Evolutionary conservation across 1,140 invertebrate genomes (phyloP).

Genomic region (Drosophila saltans): DNA sequence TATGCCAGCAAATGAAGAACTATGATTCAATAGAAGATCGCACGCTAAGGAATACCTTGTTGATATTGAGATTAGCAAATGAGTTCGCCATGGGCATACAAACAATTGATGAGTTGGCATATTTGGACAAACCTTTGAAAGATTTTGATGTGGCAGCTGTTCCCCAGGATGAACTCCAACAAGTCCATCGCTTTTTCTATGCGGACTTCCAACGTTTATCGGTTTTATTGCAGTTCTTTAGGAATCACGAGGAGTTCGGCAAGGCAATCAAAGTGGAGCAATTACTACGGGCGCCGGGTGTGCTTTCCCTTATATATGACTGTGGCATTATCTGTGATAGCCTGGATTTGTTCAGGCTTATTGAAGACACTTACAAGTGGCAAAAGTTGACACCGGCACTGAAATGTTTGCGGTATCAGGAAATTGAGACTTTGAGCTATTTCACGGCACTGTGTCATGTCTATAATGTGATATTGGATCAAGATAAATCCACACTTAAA

Average conservation of each 20-base stretch:
- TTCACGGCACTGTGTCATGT: constrained; percentile 57
- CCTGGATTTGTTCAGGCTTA: constrained; percentile 43
- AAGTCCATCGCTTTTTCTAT: constrained; percentile 70
- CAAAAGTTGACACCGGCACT: constrained; percentile 57
- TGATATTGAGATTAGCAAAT: constrained; percentile 68
- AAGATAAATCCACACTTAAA: constrained; percentile 38
- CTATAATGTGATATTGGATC: constrained; percentile 62
- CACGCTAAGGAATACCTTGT: constrained; percentile 60
- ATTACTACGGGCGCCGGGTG: constrained; percentile 49
- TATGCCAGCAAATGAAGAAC: constrained; percentile 56
- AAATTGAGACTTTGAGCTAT: constrained; percentile 63
- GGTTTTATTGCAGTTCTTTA: constrained; percentile 57
- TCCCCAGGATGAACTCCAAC: constrained; percentile 38
- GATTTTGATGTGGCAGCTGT: constrained; percentile 47
- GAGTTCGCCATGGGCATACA: constrained; percentile 61
- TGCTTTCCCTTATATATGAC: constrained; percentile 62
- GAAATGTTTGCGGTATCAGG: constrained; percentile 48
- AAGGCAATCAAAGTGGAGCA: constrained; percentile 63
- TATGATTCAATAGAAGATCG: constrained; percentile 54
- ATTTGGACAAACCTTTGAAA: constrained; percentile 43
- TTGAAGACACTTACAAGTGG: constrained; percentile 65
- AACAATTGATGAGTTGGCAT: constrained; percentile 59
- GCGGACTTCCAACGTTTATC: constrained; percentile 71
- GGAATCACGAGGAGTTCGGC: constrained; percentile 35
- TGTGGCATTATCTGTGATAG: constrained; percentile 54